Evolutionary conservation across 1,140 invertebrate species (phyloP).

Genomic region (Glossosoma conforme): DNA sequence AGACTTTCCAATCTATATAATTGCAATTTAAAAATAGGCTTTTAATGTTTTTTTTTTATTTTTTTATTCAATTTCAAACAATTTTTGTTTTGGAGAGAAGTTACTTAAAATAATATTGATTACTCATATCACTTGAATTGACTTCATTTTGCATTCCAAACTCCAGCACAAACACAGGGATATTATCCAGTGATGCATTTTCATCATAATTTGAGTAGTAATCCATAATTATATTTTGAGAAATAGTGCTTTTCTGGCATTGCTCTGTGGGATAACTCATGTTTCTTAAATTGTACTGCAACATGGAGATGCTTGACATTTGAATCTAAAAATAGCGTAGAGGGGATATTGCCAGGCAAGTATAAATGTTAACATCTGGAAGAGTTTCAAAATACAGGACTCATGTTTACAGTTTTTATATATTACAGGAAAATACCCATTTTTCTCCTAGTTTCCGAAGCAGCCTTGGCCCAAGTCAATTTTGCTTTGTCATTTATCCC

Average conservation of each 20-base stretch:
- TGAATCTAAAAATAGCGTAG: no score
- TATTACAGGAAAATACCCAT: slow-evolving; percentile 7
- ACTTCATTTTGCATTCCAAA: slow-evolving; percentile 21
- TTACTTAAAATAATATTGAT: no score
- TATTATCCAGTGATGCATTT: slow-evolving; percentile 22
- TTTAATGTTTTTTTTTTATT: no score
- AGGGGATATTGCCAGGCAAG: no score
- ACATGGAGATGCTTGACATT: no score
- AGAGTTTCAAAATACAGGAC: not conserved
- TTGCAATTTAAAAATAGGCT: no score
- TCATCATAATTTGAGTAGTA: slow-evolving; percentile 29
- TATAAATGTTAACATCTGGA: not conserved
- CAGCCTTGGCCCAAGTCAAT: not conserved
- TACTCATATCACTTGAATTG: slow-evolving; percentile 7
- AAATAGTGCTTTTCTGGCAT: slow-evolving; percentile 10
- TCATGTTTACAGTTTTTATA: not conserved
- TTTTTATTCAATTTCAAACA: no score
- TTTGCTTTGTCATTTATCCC: slow-evolving; percentile 10
- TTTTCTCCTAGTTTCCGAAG: not conserved
- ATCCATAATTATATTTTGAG: slow-evolving; percentile 23
- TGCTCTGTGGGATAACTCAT: no score
- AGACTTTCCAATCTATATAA: no score
- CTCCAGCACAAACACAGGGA: slow-evolving; percentile 28
- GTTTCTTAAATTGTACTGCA: no score
- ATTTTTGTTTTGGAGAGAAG: no score